These are phyloP conservation scores for Mormoops blainvillei DNA, from an alignment of 2,113 vertebrate genomes.

Conservation along the genomic window DNA sequence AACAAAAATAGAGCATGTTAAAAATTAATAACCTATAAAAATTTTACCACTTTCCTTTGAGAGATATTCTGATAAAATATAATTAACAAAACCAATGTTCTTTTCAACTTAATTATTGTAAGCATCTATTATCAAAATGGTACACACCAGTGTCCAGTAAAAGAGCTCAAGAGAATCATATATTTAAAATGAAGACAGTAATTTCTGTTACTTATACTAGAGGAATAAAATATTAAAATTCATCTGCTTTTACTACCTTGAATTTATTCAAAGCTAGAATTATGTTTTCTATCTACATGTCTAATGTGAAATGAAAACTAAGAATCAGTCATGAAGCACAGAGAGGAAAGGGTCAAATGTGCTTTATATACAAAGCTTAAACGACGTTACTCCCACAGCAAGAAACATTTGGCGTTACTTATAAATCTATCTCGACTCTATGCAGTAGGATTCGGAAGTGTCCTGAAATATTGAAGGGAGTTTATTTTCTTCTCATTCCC, in stretches of 20 bases:
- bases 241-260: background rate
- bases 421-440: background rate
- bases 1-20: background rate
- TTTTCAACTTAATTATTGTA: background rate
- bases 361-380: background rate
- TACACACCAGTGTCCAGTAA: background rate
- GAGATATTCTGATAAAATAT: background rate
- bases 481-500: background rate
- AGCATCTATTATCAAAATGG: background rate
- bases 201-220: background rate
- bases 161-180: background rate
- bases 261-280: background rate
- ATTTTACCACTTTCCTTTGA: background rate
- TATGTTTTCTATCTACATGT: background rate
- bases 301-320: background rate
- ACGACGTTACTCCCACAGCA: background rate
- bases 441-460: background rate
- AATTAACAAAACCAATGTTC: background rate
- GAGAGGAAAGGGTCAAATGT: background rate
- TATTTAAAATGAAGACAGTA: constrained; percentile 21
- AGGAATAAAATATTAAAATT: background rate
- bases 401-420: background rate
- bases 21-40: constrained; percentile 28
- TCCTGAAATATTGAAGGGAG: background rate
- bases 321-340: background rate